Base-by-base conservation (phyloP, 2,113 vertebrate species). In the Aphelocoma coerulescens region DNA sequence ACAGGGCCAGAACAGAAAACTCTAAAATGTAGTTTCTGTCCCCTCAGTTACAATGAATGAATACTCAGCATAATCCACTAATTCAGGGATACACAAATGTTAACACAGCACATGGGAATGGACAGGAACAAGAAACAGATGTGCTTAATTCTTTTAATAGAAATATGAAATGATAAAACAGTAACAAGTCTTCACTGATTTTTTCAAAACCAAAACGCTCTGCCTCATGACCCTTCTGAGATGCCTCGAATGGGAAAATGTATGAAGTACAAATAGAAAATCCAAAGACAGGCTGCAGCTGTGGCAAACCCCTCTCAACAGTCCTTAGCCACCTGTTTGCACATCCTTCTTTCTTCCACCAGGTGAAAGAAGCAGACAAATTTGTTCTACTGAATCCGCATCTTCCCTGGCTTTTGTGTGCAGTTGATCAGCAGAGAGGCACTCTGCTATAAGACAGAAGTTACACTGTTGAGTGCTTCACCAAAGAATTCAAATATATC, bases 201-300 rank as follows among this genome's bases (percentile, higher is more conserved):
- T 74, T 74, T 67, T 75, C 44, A 73, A 41, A 89, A 57, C 12
- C 12, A 32, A 82, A 89, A 82, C 2, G 7, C 17, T 79, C 33
- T 83, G 28, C 23, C 44, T 87, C 14, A 11, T n/a, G 17, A 62
- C n/a, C 55, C 58, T 89, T 72, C 51, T 65, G 46, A 71, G 20
- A 46, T 11, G 46, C 27, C 54, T 88, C 0, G 0, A 73, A 72
- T 3, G 6, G 48, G 16, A 51, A 61, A 65, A 75, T 1, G 13
- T 11, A 37, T 1, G 7, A 62, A 10, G 32, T 16, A 8, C 41
- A 84, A 71, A 78, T 0, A 59, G 24, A 65, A 81, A 78, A 43
- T n/a, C 11, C 44, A 59, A 80, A 80, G 37, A 41, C 0, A 61
- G 27, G 59, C 26, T 82, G 18, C 13, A 57, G 17, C 6, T 19